Evolutionary conservation across 2,888 invertebrate species (phyloP), one percentile per base, ranked within the genome.

Genomic region (Melipona beecheii): DNA sequence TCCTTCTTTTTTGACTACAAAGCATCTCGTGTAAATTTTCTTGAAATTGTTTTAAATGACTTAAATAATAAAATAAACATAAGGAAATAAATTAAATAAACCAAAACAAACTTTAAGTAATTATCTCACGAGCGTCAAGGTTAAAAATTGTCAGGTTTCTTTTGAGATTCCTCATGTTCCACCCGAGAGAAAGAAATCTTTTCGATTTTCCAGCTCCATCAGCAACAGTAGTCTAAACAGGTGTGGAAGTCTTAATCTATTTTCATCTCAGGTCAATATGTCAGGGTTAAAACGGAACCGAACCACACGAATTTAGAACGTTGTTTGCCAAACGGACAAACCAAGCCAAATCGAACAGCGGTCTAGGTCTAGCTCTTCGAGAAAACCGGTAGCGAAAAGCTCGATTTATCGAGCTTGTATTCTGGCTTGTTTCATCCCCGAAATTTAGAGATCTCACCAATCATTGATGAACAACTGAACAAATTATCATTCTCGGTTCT

Each of bases 251-350:
- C 75, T 75, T 80, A 17, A 85, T 87, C 91, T 91, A 91, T 91
- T 91, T 91, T 88, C 73, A 85, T 86, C 88, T 69, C 81, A 82
- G 91, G 92, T 92, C 91, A 92, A 90, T 89, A 89, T 91, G 92
- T 92, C 92, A 92, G 91, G 92, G 92, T 91, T 89, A 82, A 86
- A 83, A 80, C 70, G 79, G 82, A 89, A 64, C 21, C 64, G 64
- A 90, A 88, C 73, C 83, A 85, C 81, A 78, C 89, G 81, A 89
- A 89, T 89, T 89, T 89, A 87, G 89, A 89, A 83, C 87, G 81
- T 70, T 50, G 80, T 78, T 81, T 74, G 84, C 84, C 79, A 79
- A 81, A 66, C 72, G 76, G 66, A 81, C 72, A 65, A 74, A 85
- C 64, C 76, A 76, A 78, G 83, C 86, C 86, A 86, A 86, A 81